Percentiles rank a stretch among this genome's conserved stretches.
These are phyloP conservation scores for Oscheius sp. DNA, from an alignment of 2,888 invertebrate genomes.

Conservation along the genomic window DNA sequence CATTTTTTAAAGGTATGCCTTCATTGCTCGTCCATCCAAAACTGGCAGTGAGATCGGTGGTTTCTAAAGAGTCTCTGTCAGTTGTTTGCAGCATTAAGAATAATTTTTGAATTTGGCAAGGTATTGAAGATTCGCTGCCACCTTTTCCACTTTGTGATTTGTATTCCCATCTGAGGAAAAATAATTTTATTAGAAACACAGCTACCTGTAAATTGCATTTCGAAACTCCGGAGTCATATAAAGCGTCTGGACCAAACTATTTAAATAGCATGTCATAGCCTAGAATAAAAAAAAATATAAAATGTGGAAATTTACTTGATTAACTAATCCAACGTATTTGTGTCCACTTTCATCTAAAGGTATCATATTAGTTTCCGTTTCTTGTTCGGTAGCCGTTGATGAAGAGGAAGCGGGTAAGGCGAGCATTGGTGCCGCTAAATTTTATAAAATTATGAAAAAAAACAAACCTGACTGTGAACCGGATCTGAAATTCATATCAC, in stretches of 20 bases:
- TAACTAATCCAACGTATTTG: conserved; percentile 67
- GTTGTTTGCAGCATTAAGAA: conserved; percentile 87
- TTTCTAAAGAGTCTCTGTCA: conserved; percentile 82
- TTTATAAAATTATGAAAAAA: neutral
- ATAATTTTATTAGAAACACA: neutral
- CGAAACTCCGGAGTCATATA: conserved; percentile 92
- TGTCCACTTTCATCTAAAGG: conserved; percentile 66
- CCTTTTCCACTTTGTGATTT: conserved; percentile 12
- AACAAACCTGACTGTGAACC: neutral
- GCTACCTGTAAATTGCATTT: conserved; percentile 81
- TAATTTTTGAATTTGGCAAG: conserved; percentile 85
- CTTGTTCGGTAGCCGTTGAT: conserved; percentile 2
- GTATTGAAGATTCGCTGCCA: conserved; percentile 80
- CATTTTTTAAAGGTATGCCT: conserved; percentile 63
- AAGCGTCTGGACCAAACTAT: conserved; percentile 85
- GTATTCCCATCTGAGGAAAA: conserved; percentile 52
- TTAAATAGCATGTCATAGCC: conserved; percentile 91
- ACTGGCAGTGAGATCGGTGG: conserved; percentile 85
- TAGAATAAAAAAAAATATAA: conserved; percentile 68
- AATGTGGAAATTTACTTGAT: conserved; percentile 44
- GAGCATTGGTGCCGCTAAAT: conserved; percentile 4
- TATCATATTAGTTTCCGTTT: neutral
- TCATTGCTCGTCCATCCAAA: conserved; percentile 90
- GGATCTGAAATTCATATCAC: conserved; percentile 22
- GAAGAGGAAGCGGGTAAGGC: conserved; percentile 13